Evolutionary conservation across 1,140 invertebrate genomes (phyloP), one percentile per base, ranked within the genome.

Genomic region (Temnothorax curvispinosus): DNA sequence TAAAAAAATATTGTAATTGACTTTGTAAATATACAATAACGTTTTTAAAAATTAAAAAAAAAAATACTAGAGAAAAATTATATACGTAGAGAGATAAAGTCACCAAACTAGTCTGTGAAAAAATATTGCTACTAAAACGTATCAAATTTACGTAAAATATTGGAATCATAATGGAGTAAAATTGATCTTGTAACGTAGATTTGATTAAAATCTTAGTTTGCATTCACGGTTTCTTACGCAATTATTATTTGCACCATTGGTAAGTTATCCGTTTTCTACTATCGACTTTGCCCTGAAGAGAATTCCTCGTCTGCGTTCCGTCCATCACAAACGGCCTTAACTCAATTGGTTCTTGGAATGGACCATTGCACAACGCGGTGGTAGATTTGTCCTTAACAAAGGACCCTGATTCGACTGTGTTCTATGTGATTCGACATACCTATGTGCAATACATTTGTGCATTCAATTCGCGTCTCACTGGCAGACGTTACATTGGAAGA

Each of bases 331-430:
- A 85, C 35, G 21, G 58, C 8, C 58, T 78, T 65, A 60, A 85
- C 77, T 85, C 82, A 85, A 85, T 85, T 64, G 82, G 6, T 56
- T 47, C 69, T 85, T 21, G 58, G 35, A 1, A 64, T 78, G 35
- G 72, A 38, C 74, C 47, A 78, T 47, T 77, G 82, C 35, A 62
- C 82, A 78, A 78, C n/a, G 50, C 60, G 47, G 21, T 38, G 58
- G 32, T 67, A 78, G 74, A 65, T 85, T 85, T 78, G 74, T 67
- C 74, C 60, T 78, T 78, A 85, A 78, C 82, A 85, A 85, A 85
- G 82, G 82, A 35, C 27, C 15, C 47, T 85, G 82, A 85, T 85
- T 85, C 74, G 21, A 85, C 65, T 81, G 65, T 75, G 54, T 84
- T 84, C 80, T 60, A 47, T 35, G 67, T 27, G 27, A 27, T 82